These are phyloP conservation scores for Miltochrista miniata DNA, from an alignment of 2,888 invertebrate species.

Conservation along the genomic window DNA sequence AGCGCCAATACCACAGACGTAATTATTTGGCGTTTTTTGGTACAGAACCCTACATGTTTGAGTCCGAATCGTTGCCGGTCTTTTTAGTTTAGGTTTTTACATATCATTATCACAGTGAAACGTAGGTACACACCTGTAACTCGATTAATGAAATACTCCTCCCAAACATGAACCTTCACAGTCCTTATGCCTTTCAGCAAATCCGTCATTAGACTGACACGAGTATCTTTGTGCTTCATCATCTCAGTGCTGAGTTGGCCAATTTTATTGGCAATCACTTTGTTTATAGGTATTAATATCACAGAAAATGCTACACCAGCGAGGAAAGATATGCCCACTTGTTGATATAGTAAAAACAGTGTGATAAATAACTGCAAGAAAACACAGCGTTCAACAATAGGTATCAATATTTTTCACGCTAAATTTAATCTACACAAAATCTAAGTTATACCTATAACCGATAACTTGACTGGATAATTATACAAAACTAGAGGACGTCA, in stretches of 20 bases:
- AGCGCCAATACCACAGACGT: too few relatives aligned
- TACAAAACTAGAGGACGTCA: too few relatives aligned
- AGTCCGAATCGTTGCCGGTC: too few relatives aligned
- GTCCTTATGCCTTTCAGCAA: constrained; percentile 93
- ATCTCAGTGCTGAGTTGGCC: constrained; percentile 92
- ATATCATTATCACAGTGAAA: not conserved
- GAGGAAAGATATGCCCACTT: constrained; percentile 95
- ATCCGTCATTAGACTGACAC: constrained; percentile 95
- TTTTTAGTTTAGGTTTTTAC: too few relatives aligned
- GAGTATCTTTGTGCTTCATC: constrained; percentile 95
- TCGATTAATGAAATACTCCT: constrained; percentile 90
- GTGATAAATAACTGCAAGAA: constrained; percentile 88
- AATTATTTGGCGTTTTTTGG: too few relatives aligned
- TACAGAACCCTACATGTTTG: too few relatives aligned
- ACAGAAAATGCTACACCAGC: constrained; percentile 95
- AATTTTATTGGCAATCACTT: constrained; percentile 94
- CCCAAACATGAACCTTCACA: constrained; percentile 97
- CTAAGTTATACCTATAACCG: too few relatives aligned
- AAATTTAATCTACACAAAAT: too few relatives aligned
- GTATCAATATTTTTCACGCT: too few relatives aligned
- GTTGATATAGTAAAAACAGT: constrained; percentile 91
- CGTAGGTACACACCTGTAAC: constrained; percentile 83
- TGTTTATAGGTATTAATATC: constrained; percentile 96
- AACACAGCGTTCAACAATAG: not conserved
- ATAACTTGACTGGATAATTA: too few relatives aligned